These are phyloP conservation scores for Brenthis ino DNA, from an alignment of 2,888 invertebrate genomes.

Conservation along the genomic window DNA sequence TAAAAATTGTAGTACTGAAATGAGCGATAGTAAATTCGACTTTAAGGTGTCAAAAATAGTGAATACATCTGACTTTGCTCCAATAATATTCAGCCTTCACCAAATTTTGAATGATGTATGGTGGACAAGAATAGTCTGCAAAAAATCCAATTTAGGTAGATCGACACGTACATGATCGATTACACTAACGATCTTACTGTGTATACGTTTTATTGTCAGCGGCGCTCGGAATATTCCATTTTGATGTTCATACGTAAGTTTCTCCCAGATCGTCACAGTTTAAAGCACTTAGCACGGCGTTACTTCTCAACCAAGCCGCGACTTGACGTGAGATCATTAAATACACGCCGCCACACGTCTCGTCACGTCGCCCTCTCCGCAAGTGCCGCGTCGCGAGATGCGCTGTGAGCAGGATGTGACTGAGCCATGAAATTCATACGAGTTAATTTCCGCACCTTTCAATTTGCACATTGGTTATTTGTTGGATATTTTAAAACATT, in stretches of 20 bases:
- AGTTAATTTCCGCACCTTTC: slow-evolving; percentile 4
- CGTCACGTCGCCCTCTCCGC: too few species aligned
- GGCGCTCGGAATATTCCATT: neutral
- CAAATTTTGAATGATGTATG: too few species aligned
- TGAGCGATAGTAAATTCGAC: too few species aligned
- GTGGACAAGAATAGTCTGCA: too few species aligned
- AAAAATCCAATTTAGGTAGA: too few species aligned
- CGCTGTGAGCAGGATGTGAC: too few species aligned
- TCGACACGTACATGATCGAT: neutral
- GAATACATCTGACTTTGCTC: too few species aligned
- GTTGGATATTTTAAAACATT: neutral
- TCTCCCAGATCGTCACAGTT: neutral
- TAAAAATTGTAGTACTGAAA: too few species aligned
- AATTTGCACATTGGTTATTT: neutral
- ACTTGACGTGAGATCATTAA: neutral
- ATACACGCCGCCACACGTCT: neutral
- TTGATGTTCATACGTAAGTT: neutral
- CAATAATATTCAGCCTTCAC: too few species aligned
- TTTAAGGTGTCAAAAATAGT: too few species aligned
- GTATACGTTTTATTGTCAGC: neutral
- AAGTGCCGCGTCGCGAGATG: too few species aligned
- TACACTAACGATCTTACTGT: slow-evolving; percentile 3
- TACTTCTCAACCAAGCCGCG: neutral
- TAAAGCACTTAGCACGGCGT: neutral
- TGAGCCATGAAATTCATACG: neutral